Percentiles rank a stretch among this genome's conserved stretches.
Evolutionary conservation across 2,797 vertebrate genomes (phyloP).

Genomic region (Erethizon dorsatum): DNA sequence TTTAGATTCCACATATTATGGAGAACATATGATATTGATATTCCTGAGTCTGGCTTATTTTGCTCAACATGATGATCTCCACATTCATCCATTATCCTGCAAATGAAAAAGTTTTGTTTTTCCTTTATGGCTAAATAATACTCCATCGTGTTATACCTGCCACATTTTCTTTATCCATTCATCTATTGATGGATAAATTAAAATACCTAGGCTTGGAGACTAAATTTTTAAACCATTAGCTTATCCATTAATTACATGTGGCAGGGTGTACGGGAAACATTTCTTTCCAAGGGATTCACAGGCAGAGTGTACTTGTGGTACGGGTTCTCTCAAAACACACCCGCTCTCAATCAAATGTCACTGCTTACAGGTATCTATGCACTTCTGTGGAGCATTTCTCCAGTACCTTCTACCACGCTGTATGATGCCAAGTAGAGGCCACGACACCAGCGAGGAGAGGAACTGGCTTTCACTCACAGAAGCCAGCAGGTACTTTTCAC

Average conservation of each 20-base stretch:
- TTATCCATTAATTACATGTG: neutral
- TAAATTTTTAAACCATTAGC: neutral
- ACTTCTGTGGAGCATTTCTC: neutral
- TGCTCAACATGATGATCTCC: neutral
- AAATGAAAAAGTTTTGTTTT: neutral
- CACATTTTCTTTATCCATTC: neutral
- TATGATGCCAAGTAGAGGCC: neutral
- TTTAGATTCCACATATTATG: neutral
- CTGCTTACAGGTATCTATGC: neutral
- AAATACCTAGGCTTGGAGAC: neutral
- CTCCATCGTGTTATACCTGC: neutral
- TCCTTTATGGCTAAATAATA: neutral
- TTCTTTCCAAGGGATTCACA: neutral
- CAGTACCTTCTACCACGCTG: neutral
- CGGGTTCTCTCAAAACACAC: neutral
- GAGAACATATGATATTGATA: neutral
- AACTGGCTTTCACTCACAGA: fast-evolving
- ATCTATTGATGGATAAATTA: neutral
- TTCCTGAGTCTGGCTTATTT: neutral
- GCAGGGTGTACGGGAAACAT: neutral
- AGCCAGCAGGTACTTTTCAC: neutral
- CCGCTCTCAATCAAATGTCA: neutral
- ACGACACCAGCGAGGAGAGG: neutral
- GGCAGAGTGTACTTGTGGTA: fast-evolving
- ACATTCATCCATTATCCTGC: neutral